Evolutionary conservation across 2,888 invertebrate species (phyloP).

Genomic region (Neoitamus cyanurus): DNA sequence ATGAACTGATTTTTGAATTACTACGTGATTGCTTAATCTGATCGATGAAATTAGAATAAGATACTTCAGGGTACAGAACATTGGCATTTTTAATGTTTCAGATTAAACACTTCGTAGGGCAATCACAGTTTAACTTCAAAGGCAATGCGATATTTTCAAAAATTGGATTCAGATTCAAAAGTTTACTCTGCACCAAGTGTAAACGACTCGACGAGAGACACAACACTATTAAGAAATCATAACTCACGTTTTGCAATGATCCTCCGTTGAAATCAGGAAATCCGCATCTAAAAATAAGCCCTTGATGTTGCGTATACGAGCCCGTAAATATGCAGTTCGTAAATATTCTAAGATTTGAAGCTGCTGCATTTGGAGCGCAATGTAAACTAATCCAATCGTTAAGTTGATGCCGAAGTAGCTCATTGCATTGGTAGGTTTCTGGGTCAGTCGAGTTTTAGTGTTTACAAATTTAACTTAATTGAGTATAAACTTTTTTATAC

Average conservation of each 20-base stretch:
- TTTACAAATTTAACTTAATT: too few species aligned
- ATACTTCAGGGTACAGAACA: too few species aligned
- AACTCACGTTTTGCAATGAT: neutral
- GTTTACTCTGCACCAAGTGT: too few species aligned
- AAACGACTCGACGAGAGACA: neutral
- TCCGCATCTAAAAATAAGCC: neutral
- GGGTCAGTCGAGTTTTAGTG: neutral
- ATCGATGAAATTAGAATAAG: too few species aligned
- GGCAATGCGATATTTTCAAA: too few species aligned
- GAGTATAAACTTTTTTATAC: too few species aligned
- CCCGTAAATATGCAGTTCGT: neutral
- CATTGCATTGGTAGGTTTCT: neutral
- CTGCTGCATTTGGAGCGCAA: neutral
- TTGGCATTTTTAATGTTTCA: too few species aligned
- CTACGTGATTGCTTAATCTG: too few species aligned
- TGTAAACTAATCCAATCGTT: neutral
- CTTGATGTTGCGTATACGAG: neutral
- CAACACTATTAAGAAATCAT: neutral
- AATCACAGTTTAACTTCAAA: too few species aligned
- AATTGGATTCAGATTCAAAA: too few species aligned
- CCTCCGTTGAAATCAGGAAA: neutral
- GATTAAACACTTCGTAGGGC: too few species aligned
- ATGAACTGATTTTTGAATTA: too few species aligned
- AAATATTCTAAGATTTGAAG: neutral
- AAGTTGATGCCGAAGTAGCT: neutral